A percentile compares a stretch with the other conserved stretches of the same genome.
Conservation (phyloP, 2,113 vertebrate genomes). For the Pterocles burchelli region DNA sequence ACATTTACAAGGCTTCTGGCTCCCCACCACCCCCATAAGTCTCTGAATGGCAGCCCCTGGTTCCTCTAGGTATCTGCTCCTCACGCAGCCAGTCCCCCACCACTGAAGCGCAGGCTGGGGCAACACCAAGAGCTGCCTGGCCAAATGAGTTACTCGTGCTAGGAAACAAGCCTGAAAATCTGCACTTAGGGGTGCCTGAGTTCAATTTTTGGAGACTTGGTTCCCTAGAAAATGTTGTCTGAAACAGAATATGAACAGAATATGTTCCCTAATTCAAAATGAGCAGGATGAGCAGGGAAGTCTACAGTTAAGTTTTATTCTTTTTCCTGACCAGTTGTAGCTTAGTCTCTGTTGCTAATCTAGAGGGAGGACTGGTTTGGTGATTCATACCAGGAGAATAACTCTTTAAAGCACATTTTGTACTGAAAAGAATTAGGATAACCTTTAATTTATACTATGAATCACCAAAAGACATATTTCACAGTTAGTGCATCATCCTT, state of each 20-base stretch:
- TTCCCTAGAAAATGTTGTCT: neutral
- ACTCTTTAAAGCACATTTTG: slow-evolving; percentile 29
- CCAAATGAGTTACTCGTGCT: neutral
- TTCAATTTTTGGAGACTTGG: neutral
- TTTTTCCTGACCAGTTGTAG: neutral
- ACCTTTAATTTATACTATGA: slow-evolving; percentile 60
- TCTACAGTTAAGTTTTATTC: neutral
- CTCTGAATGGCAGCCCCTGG: neutral
- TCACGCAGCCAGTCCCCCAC: neutral
- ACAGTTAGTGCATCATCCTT: neutral
- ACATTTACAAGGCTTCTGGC: neutral
- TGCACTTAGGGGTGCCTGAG: neutral
- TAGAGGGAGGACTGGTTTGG: neutral
- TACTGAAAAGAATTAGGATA: slow-evolving; percentile 27
- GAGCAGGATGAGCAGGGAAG: neutral
- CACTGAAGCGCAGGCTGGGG: rapidly evolving
- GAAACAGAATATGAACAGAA: neutral
- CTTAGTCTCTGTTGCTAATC: neutral
- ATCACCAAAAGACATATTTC: slow-evolving; percentile 36
- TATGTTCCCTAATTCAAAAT: neutral
- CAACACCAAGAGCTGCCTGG: neutral
- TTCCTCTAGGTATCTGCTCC: neutral
- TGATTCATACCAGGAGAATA: slow-evolving; percentile 34
- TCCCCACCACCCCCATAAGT: rapidly evolving
- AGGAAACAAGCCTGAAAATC: neutral